Percentiles rank a stretch among this genome's conserved stretches.
Conservation (phyloP, 2,888 invertebrate genomes). For the Pyrrhosoma nymphula region DNA sequence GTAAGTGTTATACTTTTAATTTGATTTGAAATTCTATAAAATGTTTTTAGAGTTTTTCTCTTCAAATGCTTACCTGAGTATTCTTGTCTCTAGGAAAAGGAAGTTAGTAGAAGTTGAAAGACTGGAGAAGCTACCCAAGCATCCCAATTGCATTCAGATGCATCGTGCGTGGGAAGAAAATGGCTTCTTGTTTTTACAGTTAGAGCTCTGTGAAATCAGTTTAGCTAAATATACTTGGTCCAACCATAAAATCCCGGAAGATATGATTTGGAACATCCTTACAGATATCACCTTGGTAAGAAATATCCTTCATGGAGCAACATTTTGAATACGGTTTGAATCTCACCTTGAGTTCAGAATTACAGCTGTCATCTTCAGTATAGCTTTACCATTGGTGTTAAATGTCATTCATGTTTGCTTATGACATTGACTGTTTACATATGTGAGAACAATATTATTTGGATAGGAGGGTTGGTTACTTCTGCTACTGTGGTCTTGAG, state of each 20-base stretch:
- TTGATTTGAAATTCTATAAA: background rate
- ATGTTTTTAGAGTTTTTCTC: background rate
- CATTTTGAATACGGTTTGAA: no score
- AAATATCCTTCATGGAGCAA: constrained; percentile 23
- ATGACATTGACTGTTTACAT: no score
- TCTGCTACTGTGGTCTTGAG: no score
- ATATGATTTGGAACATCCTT: constrained; percentile 84
- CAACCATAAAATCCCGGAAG: constrained; percentile 82
- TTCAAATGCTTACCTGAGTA: background rate
- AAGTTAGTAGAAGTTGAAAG: constrained; percentile 84
- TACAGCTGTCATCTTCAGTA: no score
- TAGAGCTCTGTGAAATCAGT: constrained; percentile 85
- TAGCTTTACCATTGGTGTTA: no score
- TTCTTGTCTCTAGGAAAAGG: constrained; percentile 76
- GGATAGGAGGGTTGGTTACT: no score
- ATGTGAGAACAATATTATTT: no score
- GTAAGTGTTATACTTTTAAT: constrained; percentile 73
- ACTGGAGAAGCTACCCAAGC: constrained; percentile 84
- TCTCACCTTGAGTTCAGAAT: no score
- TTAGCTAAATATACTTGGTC: constrained; percentile 81
- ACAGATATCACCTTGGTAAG: constrained; percentile 81
- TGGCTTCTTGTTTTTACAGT: constrained; percentile 84
- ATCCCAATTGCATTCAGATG: constrained; percentile 84
- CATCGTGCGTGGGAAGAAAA: constrained; percentile 88
- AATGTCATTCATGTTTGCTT: no score